Conservation (phyloP, 92 coral and sea anemone species). For the Siderastrea siderea region DNA sequence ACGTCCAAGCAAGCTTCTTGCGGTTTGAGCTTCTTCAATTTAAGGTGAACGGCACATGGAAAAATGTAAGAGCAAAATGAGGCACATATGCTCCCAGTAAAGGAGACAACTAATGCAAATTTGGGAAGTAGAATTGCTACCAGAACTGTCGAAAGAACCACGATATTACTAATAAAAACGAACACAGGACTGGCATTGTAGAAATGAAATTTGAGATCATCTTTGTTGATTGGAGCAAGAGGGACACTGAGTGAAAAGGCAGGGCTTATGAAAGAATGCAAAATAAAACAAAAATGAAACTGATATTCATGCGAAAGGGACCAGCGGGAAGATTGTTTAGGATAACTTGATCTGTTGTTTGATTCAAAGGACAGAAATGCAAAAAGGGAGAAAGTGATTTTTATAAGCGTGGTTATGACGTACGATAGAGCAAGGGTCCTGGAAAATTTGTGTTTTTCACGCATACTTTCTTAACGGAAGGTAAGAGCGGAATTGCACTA, state of each 20-base stretch:
- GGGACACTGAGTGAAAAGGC: neutral
- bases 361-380: no score
- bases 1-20: neutral
- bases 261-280: neutral
- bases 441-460: no score
- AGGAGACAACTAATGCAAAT: neutral
- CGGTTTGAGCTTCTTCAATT: neutral
- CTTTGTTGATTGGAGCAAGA: neutral
- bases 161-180: no score
- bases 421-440: no score
- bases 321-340: no score
- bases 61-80: neutral
- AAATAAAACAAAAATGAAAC: neutral
- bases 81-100: neutral
- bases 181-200: neutral
- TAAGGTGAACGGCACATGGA: neutral
- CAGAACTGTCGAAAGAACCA: neutral
- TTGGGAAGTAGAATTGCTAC: conserved; percentile 3
- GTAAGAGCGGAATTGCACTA: no score
- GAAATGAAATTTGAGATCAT: no score
- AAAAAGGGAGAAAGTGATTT: no score
- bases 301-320: neutral
- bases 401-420: no score
- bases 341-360: no score
- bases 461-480: no score